Base-by-base conservation (phyloP, 2,113 vertebrate genomes). In the Mirounga angustirostris region DNA sequence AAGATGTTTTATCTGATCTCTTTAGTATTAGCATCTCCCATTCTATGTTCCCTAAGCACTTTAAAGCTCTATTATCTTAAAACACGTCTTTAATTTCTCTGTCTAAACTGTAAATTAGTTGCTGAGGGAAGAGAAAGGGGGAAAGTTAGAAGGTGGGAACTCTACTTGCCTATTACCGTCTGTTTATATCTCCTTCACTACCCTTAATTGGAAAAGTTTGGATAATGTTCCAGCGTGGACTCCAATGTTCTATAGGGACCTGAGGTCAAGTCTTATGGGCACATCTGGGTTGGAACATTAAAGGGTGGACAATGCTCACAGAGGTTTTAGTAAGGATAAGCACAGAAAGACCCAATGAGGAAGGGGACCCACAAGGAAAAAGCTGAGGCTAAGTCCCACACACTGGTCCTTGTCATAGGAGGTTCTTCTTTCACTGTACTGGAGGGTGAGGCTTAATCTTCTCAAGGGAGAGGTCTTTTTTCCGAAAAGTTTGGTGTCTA, bases 61-160 rank as follows among this genome's bases (percentile, higher is more conserved):
- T 81, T 88, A 82, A 94, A 95, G 58, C 30, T 71, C 54, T 73
- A 81, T 74, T 91, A 91, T 71, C 89, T 94, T 89, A 40, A 82
- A 94, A 91, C 2, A 81, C 10, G 73, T 82, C 82, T 30, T 96
- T 92, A 58, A 94, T 14, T 76, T 46, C 26, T 84, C 30, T n/a
- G 61, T 40, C 46, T 95, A 67, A 30, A 80, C 30, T 59, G 54
- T 36, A 92, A 46, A 40, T 89, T 82, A 33, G 7, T 52, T 86
- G 59, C 54, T 87, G 40, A 85, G 63, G 85, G n/a, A 96, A 71
- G 43, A 89, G 15, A 36, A 3, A 46, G 21, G 46, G 16, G 28
- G 30, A 28, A 50, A 80, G n/a, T 86, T 59, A 91, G 50, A 74
- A 78, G 46, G 63, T n/a, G 0, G 19, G 74, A 89, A 94, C 52